phyloP scores from a whole-genome alignment of 2,888 invertebrate species.

The Adela reaumurella region DNA sequence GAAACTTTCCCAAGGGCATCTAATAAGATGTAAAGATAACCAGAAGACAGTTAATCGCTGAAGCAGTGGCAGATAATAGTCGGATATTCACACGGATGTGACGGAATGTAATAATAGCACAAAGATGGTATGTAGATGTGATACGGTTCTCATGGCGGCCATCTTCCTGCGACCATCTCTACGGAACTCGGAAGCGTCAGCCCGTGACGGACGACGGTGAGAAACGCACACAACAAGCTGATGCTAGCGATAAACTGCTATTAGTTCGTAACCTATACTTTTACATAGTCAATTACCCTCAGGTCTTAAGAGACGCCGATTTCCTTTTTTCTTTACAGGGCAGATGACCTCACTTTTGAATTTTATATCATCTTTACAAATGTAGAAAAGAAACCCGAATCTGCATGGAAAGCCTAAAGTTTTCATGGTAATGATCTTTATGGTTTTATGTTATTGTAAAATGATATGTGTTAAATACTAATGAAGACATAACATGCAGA shows the following conservation, averaged over 20 bases:
- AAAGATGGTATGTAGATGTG: not conserved
- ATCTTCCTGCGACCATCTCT: not conserved
- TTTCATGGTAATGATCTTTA: no score
- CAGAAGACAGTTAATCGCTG: not conserved
- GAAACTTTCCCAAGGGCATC: not conserved
- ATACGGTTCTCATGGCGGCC: not conserved
- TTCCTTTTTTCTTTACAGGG: no score
- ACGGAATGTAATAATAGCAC: not conserved
- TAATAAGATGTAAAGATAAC: not conserved
- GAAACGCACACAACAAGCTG: not conserved
- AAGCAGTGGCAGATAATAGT: not conserved
- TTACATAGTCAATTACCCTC: no score
- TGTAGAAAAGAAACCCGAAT: no score
- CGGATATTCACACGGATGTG: not conserved
- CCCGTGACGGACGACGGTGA: not conserved
- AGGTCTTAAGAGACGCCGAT: no score
- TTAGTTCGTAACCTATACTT: not conserved
- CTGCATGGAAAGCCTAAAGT: no score
- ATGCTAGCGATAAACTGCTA: not conserved
- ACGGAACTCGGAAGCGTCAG: not conserved
- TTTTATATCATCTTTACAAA: no score
- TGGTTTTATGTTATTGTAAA: no score
- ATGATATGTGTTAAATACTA: no score
- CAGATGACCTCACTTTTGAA: no score
- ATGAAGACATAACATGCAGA: no score